A percentile compares a stretch with the other conserved stretches of the same genome.
These are phyloP conservation scores for Trichonephila inaurata DNA, from an alignment of 1,140 invertebrate genomes.

Conservation along the genomic window DNA sequence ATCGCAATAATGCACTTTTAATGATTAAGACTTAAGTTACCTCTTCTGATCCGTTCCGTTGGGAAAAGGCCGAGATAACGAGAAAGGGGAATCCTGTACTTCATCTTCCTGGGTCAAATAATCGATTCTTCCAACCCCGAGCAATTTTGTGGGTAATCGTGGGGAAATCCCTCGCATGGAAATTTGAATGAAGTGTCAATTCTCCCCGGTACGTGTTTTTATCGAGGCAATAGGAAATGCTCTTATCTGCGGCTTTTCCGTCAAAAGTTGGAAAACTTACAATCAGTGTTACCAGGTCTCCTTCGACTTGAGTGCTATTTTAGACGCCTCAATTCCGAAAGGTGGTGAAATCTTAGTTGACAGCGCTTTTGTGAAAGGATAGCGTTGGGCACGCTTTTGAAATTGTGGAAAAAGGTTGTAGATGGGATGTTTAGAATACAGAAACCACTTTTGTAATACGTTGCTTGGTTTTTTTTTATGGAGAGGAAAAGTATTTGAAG, in stretches of 20 bases:
- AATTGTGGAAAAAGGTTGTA: background rate
- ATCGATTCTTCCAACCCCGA: slow-evolving; percentile 62
- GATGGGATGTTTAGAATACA: background rate
- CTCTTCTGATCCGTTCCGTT: slow-evolving; percentile 60
- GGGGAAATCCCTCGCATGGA: slow-evolving; percentile 61
- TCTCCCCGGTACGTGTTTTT: slow-evolving; percentile 69
- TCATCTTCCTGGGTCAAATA: slow-evolving; percentile 65
- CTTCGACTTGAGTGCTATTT: background rate
- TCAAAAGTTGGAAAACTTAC: slow-evolving; percentile 50
- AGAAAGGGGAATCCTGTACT: slow-evolving; percentile 73
- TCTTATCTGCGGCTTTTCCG: slow-evolving; percentile 65
- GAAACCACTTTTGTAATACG: slow-evolving; percentile 5
- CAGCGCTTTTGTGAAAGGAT: slow-evolving; percentile 37
- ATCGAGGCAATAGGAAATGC: slow-evolving; percentile 70
- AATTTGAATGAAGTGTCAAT: slow-evolving; percentile 75
- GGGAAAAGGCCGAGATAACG: slow-evolving; percentile 67
- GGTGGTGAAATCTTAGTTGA: slow-evolving; percentile 1
- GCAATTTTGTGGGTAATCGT: slow-evolving; percentile 74
- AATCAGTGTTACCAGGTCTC: slow-evolving; percentile 27
- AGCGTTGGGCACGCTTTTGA: slow-evolving; percentile 23
- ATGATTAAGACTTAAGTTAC: slow-evolving; percentile 77
- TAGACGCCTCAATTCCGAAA: background rate
- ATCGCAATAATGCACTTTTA: slow-evolving; percentile 76
- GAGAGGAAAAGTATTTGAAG: background rate
- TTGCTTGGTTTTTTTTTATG: background rate